These are phyloP conservation scores for Carapus acus DNA, from an alignment of 2,797 vertebrate genomes.

Conservation along the genomic window DNA sequence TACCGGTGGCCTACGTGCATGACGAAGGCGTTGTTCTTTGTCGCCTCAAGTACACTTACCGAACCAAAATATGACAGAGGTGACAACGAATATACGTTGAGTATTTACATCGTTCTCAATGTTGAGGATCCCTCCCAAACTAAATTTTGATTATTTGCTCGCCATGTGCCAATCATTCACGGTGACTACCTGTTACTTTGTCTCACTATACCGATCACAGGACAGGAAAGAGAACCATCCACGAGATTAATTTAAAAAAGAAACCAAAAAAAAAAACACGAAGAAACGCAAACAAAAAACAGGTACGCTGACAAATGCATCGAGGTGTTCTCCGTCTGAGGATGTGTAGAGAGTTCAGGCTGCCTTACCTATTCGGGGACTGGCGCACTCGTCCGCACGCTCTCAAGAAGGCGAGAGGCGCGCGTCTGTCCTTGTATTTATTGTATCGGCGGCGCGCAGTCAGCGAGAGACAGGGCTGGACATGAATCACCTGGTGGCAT, in stretches of 20 bases:
- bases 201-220: too few species aligned
- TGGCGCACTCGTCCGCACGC: slow-evolving; percentile 3
- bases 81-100: neutral
- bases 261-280: too few species aligned
- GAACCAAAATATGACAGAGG: neutral
- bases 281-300: neutral
- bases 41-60: neutral
- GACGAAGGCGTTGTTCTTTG: too few species aligned
- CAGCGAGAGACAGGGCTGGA: neutral
- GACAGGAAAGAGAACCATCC: too few species aligned
- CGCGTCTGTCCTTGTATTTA: slow-evolving; percentile 17
- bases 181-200: too few species aligned
- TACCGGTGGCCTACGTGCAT: too few species aligned
- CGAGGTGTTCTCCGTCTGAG: too few species aligned
- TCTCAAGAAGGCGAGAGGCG: neutral
- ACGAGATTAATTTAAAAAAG: too few species aligned
- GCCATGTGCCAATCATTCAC: too few species aligned
- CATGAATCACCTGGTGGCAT: neutral
- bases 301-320: too few species aligned
- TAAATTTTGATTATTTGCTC: too few species aligned
- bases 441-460: slow-evolving; percentile 1
- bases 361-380: slow-evolving; percentile 28
- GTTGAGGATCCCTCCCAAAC: neutral
- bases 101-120: neutral
- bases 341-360: neutral